These are phyloP conservation scores for Apodemus sylvaticus DNA, from an alignment of 2,113 vertebrate genomes.

Conservation along the genomic window DNA sequence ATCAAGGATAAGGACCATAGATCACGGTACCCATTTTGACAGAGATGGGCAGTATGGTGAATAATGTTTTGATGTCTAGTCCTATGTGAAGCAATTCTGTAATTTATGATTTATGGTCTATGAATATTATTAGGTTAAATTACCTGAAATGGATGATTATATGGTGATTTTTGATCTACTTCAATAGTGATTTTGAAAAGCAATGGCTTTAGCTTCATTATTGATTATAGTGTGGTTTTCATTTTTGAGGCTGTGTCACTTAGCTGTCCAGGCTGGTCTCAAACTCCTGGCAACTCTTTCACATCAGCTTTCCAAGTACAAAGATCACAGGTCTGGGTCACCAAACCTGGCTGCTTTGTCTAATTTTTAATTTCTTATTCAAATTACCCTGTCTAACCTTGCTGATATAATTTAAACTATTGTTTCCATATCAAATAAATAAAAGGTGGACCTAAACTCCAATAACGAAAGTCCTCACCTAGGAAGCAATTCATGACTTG, in stretches of 20 bases:
- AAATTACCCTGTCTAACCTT: background rate
- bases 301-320: background rate
- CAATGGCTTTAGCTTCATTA: background rate
- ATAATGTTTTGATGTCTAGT: background rate
- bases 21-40: background rate
- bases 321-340: background rate
- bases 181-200: conserved; percentile 18
- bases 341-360: background rate
- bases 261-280: no score
- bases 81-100: background rate
- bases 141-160: conserved; percentile 36
- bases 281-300: background rate
- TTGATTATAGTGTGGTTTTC: background rate
- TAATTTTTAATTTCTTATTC: conserved; percentile 23
- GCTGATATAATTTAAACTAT: background rate
- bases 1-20: background rate
- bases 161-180: background rate
- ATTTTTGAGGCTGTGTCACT: background rate
- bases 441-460: background rate
- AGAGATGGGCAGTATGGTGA: background rate
- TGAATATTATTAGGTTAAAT: background rate
- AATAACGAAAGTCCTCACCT: background rate
- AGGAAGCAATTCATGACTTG: background rate
- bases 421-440: conserved; percentile 2
- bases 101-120: background rate